A percentile compares a stretch with the other conserved stretches of the same genome.
phyloP scores from a whole-genome alignment of 2,888 invertebrate species.

The Acanthosepion pharaonis region DNA sequence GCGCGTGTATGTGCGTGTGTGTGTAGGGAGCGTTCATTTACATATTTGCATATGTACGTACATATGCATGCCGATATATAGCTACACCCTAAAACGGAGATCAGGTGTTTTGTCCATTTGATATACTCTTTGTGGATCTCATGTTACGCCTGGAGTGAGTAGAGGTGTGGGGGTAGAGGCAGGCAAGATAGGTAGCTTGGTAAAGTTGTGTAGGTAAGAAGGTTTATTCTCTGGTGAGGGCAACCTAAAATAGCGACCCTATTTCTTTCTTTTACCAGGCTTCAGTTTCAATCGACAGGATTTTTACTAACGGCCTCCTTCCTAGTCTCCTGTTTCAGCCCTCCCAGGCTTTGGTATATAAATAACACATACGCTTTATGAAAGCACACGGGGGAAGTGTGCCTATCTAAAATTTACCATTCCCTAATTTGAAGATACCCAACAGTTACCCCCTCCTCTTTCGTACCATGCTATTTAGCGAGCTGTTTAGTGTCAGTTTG shows the following conservation, averaged over 20 bases:
- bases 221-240: neutral
- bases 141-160: neutral
- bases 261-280: neutral
- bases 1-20: too few relatives aligned
- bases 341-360: neutral
- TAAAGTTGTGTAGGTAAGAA: neutral
- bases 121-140: neutral
- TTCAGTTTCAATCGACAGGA: neutral
- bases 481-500: too few relatives aligned
- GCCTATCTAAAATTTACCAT: neutral
- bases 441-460: neutral
- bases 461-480: too few relatives aligned
- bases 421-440: neutral
- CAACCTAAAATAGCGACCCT: neutral
- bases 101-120: neutral
- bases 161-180: neutral
- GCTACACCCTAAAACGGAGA: neutral
- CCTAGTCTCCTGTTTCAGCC: neutral
- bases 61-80: neutral
- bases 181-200: neutral
- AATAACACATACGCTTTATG: neutral
- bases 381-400: neutral
- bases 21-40: too few relatives aligned
- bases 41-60: too few relatives aligned
- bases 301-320: neutral